These are phyloP conservation scores for Gymnocheta viridis DNA, from an alignment of 2,888 invertebrate species.

Conservation along the genomic window DNA sequence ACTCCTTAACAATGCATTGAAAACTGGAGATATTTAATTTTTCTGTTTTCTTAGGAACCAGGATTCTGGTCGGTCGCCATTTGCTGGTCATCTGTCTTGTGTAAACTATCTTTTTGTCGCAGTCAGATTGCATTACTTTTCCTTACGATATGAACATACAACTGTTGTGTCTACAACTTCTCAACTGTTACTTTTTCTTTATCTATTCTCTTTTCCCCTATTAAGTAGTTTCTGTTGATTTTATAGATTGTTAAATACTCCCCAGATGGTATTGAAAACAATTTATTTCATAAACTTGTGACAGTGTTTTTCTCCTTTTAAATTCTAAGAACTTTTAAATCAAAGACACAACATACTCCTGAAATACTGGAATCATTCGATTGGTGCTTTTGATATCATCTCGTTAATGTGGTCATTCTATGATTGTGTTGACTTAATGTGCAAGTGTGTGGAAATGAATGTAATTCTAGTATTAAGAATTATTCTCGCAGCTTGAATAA, in stretches of 20 bases:
- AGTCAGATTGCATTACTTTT: background rate
- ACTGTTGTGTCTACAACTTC: background rate
- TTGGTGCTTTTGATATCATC: conserved; percentile 3
- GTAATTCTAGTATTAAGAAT: conserved; percentile 24
- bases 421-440: conserved; percentile 6
- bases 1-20: no score
- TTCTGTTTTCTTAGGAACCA: no score
- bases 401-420: conserved; percentile 35
- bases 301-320: background rate
- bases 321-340: background rate
- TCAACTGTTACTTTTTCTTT: background rate
- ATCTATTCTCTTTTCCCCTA: background rate
- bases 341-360: conserved; percentile 5
- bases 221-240: background rate
- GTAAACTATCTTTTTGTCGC: no score
- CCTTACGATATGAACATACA: no score
- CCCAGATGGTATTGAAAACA: background rate
- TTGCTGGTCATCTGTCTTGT: no score
- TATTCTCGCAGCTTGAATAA: background rate
- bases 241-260: conserved; percentile 33
- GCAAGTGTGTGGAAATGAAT: conserved; percentile 15
- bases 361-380: background rate
- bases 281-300: conserved; percentile 6
- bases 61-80: no score
- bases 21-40: no score